A percentile compares a stretch with the other conserved stretches of the same genome.
phyloP scores from a whole-genome alignment of 2,113 vertebrate species.

The Alosa alosa region DNA sequence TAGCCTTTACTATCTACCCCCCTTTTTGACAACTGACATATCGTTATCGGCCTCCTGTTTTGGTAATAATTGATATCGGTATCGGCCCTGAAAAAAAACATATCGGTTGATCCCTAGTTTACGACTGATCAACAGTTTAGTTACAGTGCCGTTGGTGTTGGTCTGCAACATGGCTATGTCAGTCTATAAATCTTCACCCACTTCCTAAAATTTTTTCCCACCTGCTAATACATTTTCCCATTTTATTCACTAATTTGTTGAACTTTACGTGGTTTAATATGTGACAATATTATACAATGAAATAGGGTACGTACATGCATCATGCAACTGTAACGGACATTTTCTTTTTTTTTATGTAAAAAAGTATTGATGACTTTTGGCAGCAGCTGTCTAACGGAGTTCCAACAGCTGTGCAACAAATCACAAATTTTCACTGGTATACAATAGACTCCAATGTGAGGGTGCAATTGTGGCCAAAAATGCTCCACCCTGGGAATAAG shows the following conservation, averaged over 20 bases:
- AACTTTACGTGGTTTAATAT: neutral
- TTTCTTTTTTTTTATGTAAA: neutral
- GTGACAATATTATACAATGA: neutral
- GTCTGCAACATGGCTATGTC: neutral
- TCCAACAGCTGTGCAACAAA: neutral
- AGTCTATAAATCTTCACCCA: neutral
- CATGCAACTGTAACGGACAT: neutral
- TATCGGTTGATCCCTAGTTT: too few species aligned
- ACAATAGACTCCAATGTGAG: neutral
- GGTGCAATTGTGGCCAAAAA: neutral
- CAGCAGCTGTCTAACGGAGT: neutral
- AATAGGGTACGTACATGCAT: neutral
- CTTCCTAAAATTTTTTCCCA: neutral
- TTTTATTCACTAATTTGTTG: neutral
- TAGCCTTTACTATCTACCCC: too few species aligned
- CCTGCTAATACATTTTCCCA: neutral
- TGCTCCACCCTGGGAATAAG: conserved; percentile 2
- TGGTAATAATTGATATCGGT: too few species aligned
- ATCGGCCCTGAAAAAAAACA: too few species aligned
- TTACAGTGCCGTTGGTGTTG: neutral
- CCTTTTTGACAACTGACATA: too few species aligned
- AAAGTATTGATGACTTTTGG: neutral
- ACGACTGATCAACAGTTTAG: too few species aligned
- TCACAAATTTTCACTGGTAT: neutral
- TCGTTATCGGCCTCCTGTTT: too few species aligned